Percentiles rank a stretch among this genome's conserved stretches.
These are phyloP conservation scores for Arenaria interpres DNA, from an alignment of 2,113 vertebrate genomes.

Conservation along the genomic window DNA sequence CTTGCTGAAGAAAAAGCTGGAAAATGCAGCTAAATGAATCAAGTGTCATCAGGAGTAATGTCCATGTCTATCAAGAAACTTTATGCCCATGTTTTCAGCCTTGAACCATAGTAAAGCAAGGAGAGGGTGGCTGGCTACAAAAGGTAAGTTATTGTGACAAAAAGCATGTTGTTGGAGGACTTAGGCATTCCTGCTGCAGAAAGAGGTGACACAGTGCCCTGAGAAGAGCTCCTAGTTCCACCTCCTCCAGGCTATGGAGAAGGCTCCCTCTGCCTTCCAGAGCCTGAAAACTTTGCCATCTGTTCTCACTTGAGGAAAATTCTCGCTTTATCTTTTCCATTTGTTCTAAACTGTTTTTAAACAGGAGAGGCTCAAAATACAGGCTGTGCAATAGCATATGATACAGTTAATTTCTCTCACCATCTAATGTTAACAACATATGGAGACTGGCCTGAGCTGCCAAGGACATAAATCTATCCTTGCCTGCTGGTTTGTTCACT, in stretches of 20 bases:
- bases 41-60: neutral
- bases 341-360: slow-evolving; percentile 29
- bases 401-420: slow-evolving; percentile 42
- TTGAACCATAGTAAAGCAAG: neutral
- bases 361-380: neutral
- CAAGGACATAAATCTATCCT: slow-evolving; percentile 49
- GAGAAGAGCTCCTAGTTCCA: neutral
- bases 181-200: neutral
- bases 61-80: neutral
- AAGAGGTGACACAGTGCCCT: neutral
- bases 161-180: neutral
- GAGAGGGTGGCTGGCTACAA: neutral
- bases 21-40: neutral
- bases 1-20: neutral
- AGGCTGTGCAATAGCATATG: neutral
- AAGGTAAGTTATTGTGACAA: neutral
- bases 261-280: neutral
- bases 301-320: slow-evolving; percentile 39
- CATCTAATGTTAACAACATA: slow-evolving; percentile 52
- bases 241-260: neutral
- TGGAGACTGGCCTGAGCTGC: slow-evolving; percentile 12
- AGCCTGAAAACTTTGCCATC: slow-evolving; percentile 19
- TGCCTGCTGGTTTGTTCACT: slow-evolving; percentile 1
- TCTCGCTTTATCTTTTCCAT: slow-evolving; percentile 22
- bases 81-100: neutral